Base-by-base conservation (phyloP, 2,888 invertebrate genomes). In the Nasonia oneida region DNA sequence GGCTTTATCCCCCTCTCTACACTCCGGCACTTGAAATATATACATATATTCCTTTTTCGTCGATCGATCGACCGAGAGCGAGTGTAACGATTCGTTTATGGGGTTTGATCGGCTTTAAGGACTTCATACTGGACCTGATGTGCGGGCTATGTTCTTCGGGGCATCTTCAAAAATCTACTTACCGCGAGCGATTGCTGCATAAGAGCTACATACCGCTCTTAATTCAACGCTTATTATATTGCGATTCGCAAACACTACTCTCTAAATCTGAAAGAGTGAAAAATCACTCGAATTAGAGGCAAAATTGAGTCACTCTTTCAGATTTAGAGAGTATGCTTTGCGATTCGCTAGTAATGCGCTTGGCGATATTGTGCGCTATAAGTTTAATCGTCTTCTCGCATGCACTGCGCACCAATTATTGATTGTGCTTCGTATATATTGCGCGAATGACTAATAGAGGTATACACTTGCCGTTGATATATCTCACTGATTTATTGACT, bases 11-110 rank as follows among this genome's bases (percentile, higher is more conserved):
- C 87, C 85, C n/a, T 18, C 57, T 8, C 57, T 61, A 61, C 57
- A 82, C 84, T 88, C 84, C 75, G 78, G 64, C 89, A 84, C 84
- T 84, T 84, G 87, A 84, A 83, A 84, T 80, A 79, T 84, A 84
- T 84, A 81, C 70, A 50, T 47, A 75, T 84, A 79, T 83, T 83
- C 79, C 74, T 79, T 83, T 83, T 79, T 83, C 78, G 73, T 83
- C 78, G 70, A 67, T 70, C 85, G 70, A 18, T 33, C 71, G 74
- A 77, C 50, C 71, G 73, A 57, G 37, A 37, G 37, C 3, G 37
- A 37, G 37, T 37, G 57, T 61, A 61, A 73, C 61, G 57, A 67
- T 39, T 67, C 74, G 75, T 81, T 81, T 37, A 61, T 47, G 70
- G 71, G 71, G 67, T 37, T 23, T 77, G 73, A 83, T 83, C 73